Evolutionary conservation across 2,797 vertebrate genomes (phyloP).

Genomic region (Cottoperca gobio): DNA sequence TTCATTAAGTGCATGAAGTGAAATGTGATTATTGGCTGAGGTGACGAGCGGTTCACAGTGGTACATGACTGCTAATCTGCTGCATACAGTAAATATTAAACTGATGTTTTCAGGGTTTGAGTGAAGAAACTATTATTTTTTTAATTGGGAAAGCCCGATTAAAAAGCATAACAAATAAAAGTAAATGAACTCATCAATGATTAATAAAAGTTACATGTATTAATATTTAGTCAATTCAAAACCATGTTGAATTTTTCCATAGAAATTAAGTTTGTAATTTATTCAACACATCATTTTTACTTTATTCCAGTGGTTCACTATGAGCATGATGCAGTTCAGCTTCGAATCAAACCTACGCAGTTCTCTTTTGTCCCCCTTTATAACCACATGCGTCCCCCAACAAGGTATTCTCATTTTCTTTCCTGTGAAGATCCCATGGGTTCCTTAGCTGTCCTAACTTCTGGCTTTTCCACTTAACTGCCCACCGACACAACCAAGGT

Average conservation of each 20-base stretch:
- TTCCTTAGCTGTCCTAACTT: neutral
- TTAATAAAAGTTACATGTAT: neutral
- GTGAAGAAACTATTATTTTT: conserved; percentile 7
- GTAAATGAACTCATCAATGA: neutral
- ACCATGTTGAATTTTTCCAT: neutral
- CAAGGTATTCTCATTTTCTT: neutral
- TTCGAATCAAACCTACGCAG: neutral
- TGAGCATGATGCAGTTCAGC: neutral
- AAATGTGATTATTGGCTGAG: conserved; percentile 39
- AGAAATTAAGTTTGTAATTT: neutral
- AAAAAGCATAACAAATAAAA: neutral
- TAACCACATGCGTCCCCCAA: neutral
- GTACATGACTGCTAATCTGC: conserved; percentile 3
- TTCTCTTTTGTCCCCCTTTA: neutral
- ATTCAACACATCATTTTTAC: neutral
- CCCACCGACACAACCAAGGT: neutral
- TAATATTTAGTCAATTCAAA: neutral
- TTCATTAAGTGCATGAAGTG: conserved; percentile 24
- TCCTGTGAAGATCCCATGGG: neutral
- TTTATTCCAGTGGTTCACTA: neutral
- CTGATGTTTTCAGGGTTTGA: neutral
- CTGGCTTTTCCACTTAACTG: neutral
- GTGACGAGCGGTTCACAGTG: conserved; percentile 16
- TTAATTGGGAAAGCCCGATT: neutral
- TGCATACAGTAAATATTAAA: conserved; percentile 4